phyloP scores from a whole-genome alignment of 2,888 invertebrate genomes.

The Volucella inanis region DNA sequence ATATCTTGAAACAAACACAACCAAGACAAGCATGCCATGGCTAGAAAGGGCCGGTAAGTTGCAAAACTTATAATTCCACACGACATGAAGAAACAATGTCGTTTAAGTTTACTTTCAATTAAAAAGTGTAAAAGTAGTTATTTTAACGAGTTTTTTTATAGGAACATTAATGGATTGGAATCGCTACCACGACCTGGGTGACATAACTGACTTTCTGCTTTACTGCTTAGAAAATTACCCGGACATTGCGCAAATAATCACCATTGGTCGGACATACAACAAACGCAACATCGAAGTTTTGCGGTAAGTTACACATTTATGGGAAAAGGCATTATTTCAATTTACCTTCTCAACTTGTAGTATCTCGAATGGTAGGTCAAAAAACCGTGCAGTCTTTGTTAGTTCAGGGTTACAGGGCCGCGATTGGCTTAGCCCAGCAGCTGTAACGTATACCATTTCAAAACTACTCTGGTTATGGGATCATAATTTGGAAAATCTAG shows the following conservation, averaged over 20 bases:
- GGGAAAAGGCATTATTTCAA: background rate
- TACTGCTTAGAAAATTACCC: conserved; percentile 88
- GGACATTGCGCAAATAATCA: conserved; percentile 87
- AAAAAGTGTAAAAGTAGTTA: too few species aligned
- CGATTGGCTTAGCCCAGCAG: conserved; percentile 93
- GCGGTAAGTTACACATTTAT: conserved; percentile 75
- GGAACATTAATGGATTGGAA: conserved; percentile 87
- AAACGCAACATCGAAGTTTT: conserved; percentile 88
- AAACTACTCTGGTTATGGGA: conserved; percentile 88
- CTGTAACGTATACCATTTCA: conserved; percentile 90
- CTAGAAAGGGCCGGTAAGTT: conserved; percentile 77
- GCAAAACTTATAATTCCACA: background rate
- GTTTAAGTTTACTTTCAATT: too few species aligned
- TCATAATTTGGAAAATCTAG: conserved; percentile 85
- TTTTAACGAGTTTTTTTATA: conserved; percentile 21
- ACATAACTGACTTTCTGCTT: conserved; percentile 89
- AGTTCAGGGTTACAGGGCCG: conserved; percentile 92
- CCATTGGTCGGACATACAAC: conserved; percentile 89
- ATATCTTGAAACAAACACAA: conserved; percentile 87
- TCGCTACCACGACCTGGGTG: conserved; percentile 88
- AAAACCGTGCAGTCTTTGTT: conserved; percentile 87
- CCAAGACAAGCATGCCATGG: conserved; percentile 83
- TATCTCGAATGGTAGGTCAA: conserved; percentile 87
- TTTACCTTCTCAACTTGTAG: conserved; percentile 78
- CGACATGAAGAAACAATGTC: background rate